These are phyloP conservation scores for Ptychobarbus kaznakovi DNA, from an alignment of 2,797 vertebrate species.

Conservation along the genomic window DNA sequence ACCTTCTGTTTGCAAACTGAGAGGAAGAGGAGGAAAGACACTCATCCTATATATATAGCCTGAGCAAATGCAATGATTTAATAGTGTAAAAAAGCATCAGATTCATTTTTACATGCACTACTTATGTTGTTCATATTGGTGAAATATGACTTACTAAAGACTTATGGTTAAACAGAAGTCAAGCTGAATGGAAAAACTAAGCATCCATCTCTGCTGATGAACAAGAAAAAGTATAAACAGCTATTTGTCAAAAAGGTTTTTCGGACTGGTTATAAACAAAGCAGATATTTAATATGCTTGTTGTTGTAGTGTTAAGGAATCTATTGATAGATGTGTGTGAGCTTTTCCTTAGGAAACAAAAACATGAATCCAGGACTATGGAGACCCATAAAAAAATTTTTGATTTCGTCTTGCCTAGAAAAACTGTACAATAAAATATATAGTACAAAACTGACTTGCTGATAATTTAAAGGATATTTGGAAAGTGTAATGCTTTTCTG, in stretches of 20 bases:
- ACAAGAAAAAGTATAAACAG: background rate
- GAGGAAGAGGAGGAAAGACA: background rate
- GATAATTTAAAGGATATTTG: slow-evolving; percentile 24
- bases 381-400: background rate
- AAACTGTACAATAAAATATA: background rate
- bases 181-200: background rate
- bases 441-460: slow-evolving; percentile 5
- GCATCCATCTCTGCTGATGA: background rate
- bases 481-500: background rate
- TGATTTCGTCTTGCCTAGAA: background rate
- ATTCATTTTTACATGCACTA: background rate
- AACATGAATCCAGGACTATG: background rate
- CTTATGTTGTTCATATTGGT: background rate
- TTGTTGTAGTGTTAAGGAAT: background rate
- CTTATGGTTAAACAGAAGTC: background rate
- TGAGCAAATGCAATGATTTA: background rate
- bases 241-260: background rate
- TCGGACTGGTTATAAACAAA: background rate
- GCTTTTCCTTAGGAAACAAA: slow-evolving; percentile 4
- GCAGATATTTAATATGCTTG: background rate
- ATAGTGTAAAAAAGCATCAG: background rate
- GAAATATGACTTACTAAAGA: background rate
- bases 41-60: background rate
- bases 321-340: background rate
- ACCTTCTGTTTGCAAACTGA: slow-evolving; percentile 34